Percentiles rank a stretch among this genome's conserved stretches.
Conservation (phyloP, 2,888 invertebrate species). For the Lasioglossum vierecki region DNA sequence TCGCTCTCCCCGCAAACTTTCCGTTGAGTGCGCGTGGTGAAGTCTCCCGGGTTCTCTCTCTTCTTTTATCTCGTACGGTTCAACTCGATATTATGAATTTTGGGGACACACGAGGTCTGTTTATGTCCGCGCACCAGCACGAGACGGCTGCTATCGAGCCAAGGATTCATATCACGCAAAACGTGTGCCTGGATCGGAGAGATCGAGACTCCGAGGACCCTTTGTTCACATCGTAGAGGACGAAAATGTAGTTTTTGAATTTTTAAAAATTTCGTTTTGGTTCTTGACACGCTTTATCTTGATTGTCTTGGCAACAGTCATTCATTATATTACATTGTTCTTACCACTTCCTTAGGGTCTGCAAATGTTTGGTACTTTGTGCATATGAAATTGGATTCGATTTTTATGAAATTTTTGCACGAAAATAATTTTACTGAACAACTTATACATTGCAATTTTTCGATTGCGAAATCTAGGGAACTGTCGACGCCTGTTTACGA, state of each 20-base stretch:
- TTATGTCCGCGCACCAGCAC: neutral
- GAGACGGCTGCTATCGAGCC: neutral
- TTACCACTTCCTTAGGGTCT: too few species aligned
- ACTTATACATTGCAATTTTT: too few species aligned
- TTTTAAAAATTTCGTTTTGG: too few species aligned
- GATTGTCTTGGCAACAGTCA: too few species aligned
- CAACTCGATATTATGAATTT: neutral
- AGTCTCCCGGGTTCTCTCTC: too few species aligned
- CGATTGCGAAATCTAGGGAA: neutral
- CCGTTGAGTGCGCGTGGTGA: neutral
- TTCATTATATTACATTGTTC: too few species aligned
- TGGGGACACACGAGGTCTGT: neutral
- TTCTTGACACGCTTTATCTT: too few species aligned
- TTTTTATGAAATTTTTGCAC: too few species aligned
- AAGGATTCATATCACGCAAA: neutral
- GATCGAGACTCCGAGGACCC: neutral
- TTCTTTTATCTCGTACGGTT: neutral
- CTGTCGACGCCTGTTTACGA: too few species aligned
- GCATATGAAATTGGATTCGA: too few species aligned
- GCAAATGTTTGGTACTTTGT: too few species aligned
- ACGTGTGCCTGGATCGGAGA: neutral
- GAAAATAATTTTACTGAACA: too few species aligned
- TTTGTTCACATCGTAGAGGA: neutral
- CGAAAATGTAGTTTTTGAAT: neutral
- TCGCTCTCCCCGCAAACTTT: slow-evolving; percentile 26